Percentiles rank a stretch among this genome's conserved stretches.
Conservation (phyloP, 2,113 vertebrate genomes). For the Rhabdomys dilectus region DNA sequence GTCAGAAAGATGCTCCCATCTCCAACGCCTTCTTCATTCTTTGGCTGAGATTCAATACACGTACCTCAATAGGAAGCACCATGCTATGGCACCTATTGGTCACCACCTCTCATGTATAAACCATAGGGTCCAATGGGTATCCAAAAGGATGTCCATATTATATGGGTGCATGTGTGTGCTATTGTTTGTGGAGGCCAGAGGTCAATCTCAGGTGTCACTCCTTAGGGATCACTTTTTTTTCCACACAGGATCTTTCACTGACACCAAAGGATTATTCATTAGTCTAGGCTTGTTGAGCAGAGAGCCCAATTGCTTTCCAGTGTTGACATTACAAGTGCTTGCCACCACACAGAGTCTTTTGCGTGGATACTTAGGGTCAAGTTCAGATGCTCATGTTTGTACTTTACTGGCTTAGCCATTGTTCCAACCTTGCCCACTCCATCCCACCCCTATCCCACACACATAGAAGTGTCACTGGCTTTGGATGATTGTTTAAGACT, state of each 20-base stretch:
- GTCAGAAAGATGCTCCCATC: neutral
- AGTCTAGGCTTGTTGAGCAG: neutral
- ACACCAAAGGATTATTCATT: too few relatives aligned
- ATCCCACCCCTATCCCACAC: too few relatives aligned
- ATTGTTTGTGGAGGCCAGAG: neutral
- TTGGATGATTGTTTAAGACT: neutral
- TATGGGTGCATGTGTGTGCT: neutral
- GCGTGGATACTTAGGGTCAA: neutral
- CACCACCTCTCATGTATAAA: neutral
- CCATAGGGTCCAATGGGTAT: neutral
- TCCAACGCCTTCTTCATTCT: neutral
- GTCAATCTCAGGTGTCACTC: neutral
- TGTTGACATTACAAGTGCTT: neutral
- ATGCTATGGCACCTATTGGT: neutral
- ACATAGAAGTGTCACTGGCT: neutral
- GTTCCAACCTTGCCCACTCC: neutral
- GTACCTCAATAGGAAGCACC: neutral
- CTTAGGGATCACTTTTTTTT: neutral
- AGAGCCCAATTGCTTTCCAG: neutral
- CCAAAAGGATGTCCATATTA: neutral
- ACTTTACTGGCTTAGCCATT: neutral
- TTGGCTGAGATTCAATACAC: neutral
- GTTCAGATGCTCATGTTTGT: neutral
- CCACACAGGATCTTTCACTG: neutral
- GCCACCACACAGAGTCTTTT: neutral